Base-by-base conservation (phyloP, 2,888 invertebrate species). In the Slavum lentiscoides region DNA sequence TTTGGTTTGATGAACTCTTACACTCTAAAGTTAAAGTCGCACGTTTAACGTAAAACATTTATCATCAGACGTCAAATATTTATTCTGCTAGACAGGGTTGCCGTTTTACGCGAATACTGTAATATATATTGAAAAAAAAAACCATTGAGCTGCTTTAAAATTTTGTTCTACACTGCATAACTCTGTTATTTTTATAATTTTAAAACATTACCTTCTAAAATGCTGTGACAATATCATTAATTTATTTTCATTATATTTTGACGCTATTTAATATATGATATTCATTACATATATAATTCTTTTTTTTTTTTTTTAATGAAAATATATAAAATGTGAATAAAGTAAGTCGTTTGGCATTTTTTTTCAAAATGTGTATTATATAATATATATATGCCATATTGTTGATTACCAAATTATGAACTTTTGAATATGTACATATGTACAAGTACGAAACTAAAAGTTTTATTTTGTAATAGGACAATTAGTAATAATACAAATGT, bases 1-100 rank as follows among this genome's bases (percentile, higher is more conserved):
- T 58, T 70, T 70, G 37, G 70, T 70, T 70, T 70, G 58, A 58
- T 58, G 58, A 58, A 70, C 19, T 19, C 55, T 58, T 15, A 39
- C 37, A 70, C 58, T 53, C 37, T 70, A 37, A 58, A 39, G 39
- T 58, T n/a, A 58, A 58, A 58, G 58, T 70, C 58, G 39, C 37
- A 70, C 58, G 58, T 58, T 58, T 37, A 70, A 5, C 30, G 21
- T 49, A 49, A 15, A 58, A 70, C 70, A 70, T 70, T 70, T 58
- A 70, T 70, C 39, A 58, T 58, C 58, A 37, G 37, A 21, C 37
- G 21, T 58, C n/a, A 39, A 58, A 37, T 58, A 55, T 69, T 30
- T 69, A 58, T 58, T 70, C n/a, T 58, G 9, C 19, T 13, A 11
- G 15, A n/a, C 37, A n/a, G 37, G n/a, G n/a, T 15, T 70, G 37